Evolutionary conservation across 1,140 invertebrate species (phyloP).

Genomic region (Brachionus koreanus): DNA sequence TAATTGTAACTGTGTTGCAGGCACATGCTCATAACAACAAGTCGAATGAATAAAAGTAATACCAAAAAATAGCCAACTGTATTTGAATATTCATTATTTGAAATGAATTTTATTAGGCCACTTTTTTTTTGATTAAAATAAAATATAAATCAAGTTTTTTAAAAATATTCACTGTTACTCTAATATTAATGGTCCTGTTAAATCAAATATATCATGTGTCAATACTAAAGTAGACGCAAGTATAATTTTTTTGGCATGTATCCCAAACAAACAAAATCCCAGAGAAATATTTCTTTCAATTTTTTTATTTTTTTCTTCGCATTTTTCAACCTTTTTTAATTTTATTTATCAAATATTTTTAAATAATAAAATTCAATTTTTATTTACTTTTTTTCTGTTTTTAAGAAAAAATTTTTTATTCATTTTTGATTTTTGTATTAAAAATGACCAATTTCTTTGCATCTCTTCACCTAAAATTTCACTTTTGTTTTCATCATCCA

Average conservation of each 20-base stretch:
- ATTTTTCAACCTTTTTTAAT: too few species aligned
- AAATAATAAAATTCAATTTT: too few species aligned
- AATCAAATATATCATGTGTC: too few species aligned
- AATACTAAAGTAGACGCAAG: too few species aligned
- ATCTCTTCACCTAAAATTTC: background rate
- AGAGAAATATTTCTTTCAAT: too few species aligned
- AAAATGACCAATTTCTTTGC: background rate
- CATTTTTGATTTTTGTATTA: too few species aligned
- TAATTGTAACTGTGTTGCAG: constrained; percentile 61
- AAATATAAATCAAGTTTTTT: background rate
- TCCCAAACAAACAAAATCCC: too few species aligned
- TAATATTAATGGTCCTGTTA: constrained; percentile 1
- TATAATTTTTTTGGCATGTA: too few species aligned
- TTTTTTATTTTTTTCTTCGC: too few species aligned
- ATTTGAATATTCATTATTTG: background rate
- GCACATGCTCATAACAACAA: constrained; percentile 78
- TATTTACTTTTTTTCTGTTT: too few species aligned
- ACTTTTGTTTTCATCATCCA: background rate
- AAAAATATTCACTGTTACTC: background rate
- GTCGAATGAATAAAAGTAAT: constrained; percentile 69
- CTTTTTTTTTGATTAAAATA: background rate
- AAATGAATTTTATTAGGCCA: constrained; percentile 13
- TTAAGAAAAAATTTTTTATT: too few species aligned
- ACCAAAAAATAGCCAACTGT: constrained; percentile 84
- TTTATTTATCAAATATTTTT: too few species aligned